Base-by-base conservation (phyloP, 2,797 vertebrate genomes). In the Rhinella marina region DNA sequence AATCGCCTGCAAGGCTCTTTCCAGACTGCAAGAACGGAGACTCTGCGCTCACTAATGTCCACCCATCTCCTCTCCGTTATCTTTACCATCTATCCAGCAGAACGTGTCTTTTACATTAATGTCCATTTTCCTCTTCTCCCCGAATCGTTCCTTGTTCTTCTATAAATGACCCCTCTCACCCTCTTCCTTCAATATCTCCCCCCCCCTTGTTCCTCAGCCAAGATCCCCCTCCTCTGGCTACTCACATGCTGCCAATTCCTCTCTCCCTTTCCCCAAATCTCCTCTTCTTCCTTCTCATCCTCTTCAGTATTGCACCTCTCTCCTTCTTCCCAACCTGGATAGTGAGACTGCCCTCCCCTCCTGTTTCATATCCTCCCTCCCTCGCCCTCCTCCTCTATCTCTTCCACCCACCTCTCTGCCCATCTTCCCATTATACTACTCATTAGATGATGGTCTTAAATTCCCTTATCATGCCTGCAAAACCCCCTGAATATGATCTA, bases 271-370 rank as follows among this genome's bases (percentile, higher is more conserved):
- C 72, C 88, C 88, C 72, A 89, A 86, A 82, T 89, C 88, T 89
- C 84, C 80, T 86, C 79, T 88, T 89, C 72, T 79, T 89, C 48
- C 88, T 89, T 82, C 52, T 89, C 88, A 89, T 89, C 84, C 78
- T 89, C 59, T 82, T 76, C 79, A 72, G n/a, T 86, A 73, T 81
- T 83, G 56, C 82, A 85, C 83, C 83, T 85, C 57, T 89, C 62
- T 87, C 77, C 68, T 59, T 89, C 86, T 90, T 48, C 59, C 81
- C 87, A 78, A 78, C 84, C 76, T 86, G 75, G 25, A 78, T 68
- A 80, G 76, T 79, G 52, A 54, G 41, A 29, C 76, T 87, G 50
- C 84, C 41, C 79, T 82, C 85, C 84, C 78, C 87, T 68, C 62
- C 66, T 76, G 78, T 41, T 73, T 70, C 66, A 62, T 61, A 80